These are phyloP conservation scores for Stomatorhinus ivindoensis DNA, from an alignment of 2,113 vertebrate genomes.

Conservation along the genomic window DNA sequence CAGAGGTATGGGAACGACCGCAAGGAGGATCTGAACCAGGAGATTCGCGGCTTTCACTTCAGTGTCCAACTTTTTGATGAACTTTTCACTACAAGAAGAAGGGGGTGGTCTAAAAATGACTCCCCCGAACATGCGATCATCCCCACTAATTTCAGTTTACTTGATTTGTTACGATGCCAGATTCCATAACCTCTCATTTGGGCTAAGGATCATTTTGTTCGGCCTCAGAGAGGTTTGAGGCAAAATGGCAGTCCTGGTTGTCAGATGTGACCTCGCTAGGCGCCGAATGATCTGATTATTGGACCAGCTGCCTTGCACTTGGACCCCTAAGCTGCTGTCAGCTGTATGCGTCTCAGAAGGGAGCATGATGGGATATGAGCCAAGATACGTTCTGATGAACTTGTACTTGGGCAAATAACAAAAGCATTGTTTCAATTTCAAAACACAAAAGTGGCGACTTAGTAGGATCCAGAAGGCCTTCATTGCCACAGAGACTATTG, in stretches of 20 bases:
- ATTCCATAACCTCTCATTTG: not conserved
- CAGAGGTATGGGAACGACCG: not conserved
- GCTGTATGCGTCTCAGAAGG: not conserved
- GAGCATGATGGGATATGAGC: not conserved
- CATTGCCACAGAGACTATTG: not conserved
- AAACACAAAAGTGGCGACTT: not conserved
- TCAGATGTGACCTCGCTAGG: not conserved
- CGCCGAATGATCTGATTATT: not conserved
- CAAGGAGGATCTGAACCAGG: not conserved
- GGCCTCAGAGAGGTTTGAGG: not conserved
- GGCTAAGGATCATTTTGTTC: not conserved
- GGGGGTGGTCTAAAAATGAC: not conserved
- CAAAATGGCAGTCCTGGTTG: not conserved
- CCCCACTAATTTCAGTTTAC: not conserved
- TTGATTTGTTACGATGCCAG: not conserved
- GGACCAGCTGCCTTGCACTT: not conserved
- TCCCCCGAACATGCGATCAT: not conserved
- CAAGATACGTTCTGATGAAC: not conserved
- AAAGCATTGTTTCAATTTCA: not conserved
- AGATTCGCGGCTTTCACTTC: not conserved
- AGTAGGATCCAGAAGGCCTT: not conserved
- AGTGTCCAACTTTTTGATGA: not conserved
- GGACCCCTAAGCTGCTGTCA: not conserved
- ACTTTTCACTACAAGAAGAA: not conserved
- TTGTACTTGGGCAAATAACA: not conserved